Evolutionary conservation across 2,797 vertebrate genomes (phyloP).

Genomic region (Eutrigla gurnardus): DNA sequence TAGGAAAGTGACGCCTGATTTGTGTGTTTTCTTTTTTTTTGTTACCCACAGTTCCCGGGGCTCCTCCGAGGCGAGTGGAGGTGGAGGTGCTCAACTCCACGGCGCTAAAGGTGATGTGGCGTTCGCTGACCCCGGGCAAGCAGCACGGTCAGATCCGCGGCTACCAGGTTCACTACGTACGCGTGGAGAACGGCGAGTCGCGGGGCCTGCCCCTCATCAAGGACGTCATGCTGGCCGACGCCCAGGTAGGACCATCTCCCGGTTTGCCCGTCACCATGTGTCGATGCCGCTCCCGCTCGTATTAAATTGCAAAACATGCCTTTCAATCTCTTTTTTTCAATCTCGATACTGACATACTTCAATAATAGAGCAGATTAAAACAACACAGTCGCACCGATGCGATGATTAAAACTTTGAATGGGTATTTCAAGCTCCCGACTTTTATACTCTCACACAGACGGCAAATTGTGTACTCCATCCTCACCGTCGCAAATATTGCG

Average conservation of each 20-base stretch:
- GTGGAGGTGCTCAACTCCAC: conserved; percentile 97
- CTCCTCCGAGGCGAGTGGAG: conserved; percentile 95
- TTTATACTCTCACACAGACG: conserved; percentile 11
- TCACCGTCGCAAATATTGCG: conserved; percentile 40
- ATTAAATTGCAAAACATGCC: conserved; percentile 8
- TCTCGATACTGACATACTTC: neutral
- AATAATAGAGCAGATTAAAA: conserved; percentile 5
- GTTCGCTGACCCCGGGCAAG: conserved; percentile 90
- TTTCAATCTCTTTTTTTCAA: neutral
- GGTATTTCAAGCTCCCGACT: conserved; percentile 20
- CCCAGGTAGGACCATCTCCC: conserved; percentile 88
- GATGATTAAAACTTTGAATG: conserved; percentile 4
- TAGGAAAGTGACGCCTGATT: neutral
- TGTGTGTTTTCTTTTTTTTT: neutral
- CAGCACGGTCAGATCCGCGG: conserved; percentile 98
- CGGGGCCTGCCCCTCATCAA: conserved; percentile 94
- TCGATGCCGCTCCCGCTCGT: neutral
- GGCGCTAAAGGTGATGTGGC: conserved; percentile 96
- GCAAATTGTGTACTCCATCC: conserved; percentile 32
- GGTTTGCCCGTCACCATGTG: neutral
- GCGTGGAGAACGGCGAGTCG: conserved; percentile 96
- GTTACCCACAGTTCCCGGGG: conserved; percentile 90
- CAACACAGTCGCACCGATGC: neutral
- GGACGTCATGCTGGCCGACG: conserved; percentile 97
- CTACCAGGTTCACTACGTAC: conserved; percentile 98